Evolutionary conservation across 1,140 invertebrate species (phyloP), one percentile per base, ranked within the genome.

Genomic region (Drosophila ananassae): DNA sequence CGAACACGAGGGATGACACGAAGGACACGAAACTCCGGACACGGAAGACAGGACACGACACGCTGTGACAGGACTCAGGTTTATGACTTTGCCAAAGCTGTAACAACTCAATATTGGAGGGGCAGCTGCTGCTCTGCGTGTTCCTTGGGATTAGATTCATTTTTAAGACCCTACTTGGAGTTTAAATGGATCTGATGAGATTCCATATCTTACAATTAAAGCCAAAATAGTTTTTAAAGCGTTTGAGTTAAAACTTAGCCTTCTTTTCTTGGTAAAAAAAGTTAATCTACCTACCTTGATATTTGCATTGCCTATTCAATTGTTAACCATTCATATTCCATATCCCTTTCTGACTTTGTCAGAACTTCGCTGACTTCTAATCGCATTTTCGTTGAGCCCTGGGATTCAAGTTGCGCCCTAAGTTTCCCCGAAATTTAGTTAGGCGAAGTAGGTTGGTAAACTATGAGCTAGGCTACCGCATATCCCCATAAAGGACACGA

Each of bases 361-460:
- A 13, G 28, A 71, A 71, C 50, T 73, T 73, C 24, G 32, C 58
- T 17, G 50, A 58, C 62, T 73, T 73, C 71, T 73, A 73, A 73
- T 73, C 69, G 52, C 58, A 73, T 73, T 73, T 72, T 37, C 47
- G 13, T 22, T 41, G 37, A 51, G 71, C 53, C 25, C 7, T n/a
- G 46, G 72, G 53, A 66, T 74, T 53, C 32, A 39, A 74, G 60
- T 75, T 58, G 10, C 7, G 60, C 13, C 71, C 46, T 37, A 75
- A 75, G 47, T 75, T 75, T 66, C 6, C 24, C 50, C 39, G 59
- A 58, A 84, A 84, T 78, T 73, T 69, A 81, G 81, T 84, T 85
- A 74, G 22, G 67, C 61, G 63, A 84, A 84, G 71, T 81, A 74
- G 48, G 59, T 87, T 21, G 76, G 61, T 52, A 66, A 75, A 74